Evolutionary conservation across 2,888 invertebrate genomes (phyloP).

Genomic region (Eurois occulta): DNA sequence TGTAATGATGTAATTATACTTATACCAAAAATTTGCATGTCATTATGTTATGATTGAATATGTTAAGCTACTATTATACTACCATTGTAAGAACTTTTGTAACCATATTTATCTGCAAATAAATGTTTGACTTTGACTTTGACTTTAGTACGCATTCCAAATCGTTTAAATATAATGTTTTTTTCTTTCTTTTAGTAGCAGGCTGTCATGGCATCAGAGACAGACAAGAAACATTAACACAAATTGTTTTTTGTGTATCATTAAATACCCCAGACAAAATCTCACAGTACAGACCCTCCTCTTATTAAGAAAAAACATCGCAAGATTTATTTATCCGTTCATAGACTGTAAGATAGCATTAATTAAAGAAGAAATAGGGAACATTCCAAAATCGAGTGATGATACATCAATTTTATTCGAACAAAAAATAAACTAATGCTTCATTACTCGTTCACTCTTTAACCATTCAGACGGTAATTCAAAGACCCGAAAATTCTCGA

Average conservation of each 20-base stretch:
- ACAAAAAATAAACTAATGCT: slow-evolving; percentile 57
- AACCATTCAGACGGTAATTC: slow-evolving; percentile 60
- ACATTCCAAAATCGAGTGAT: slow-evolving; percentile 26
- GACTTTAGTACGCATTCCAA: background rate
- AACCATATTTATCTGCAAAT: no score
- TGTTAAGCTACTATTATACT: no score
- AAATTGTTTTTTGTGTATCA: background rate
- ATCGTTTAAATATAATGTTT: background rate
- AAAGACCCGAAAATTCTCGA: slow-evolving; percentile 52
- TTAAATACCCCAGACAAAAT: background rate
- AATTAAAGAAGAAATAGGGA: slow-evolving; percentile 44
- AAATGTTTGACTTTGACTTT: no score
- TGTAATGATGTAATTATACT: no score
- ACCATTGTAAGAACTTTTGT: no score
- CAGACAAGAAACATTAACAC: background rate
- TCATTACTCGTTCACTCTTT: slow-evolving; percentile 55
- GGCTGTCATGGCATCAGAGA: background rate
- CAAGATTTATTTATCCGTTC: background rate
- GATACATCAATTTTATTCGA: slow-evolving; percentile 55
- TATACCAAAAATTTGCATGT: no score
- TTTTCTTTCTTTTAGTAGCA: background rate
- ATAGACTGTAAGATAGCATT: slow-evolving; percentile 8
- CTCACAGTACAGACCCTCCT: background rate
- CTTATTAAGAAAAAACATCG: background rate
- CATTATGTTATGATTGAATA: no score